Conservation (phyloP, 2,113 vertebrate genomes). For the Nyctibius bracteatus region DNA sequence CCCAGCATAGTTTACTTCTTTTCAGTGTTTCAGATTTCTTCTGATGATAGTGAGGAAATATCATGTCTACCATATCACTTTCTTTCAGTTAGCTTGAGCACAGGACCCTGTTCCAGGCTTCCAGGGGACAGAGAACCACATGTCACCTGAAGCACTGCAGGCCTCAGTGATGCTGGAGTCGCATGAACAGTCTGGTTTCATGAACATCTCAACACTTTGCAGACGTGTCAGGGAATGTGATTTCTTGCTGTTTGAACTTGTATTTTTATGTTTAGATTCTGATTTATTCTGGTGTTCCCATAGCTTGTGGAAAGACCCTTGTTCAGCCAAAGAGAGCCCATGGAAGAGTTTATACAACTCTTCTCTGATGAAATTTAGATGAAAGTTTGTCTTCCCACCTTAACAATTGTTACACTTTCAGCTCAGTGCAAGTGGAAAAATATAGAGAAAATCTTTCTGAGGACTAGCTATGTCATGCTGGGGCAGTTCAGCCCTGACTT, state of each 20-base stretch:
- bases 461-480: background rate
- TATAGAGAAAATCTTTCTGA: background rate
- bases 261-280: background rate
- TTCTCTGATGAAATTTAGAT: background rate
- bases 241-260: background rate
- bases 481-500: background rate
- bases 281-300: background rate
- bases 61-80: background rate
- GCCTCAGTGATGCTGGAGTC: background rate
- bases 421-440: background rate
- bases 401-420: background rate
- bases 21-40: background rate
- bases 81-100: background rate
- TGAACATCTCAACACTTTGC: background rate
- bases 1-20: background rate
- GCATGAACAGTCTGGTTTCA: background rate
- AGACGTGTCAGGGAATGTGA: background rate
- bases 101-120: background rate
- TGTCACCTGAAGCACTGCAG: rapidly evolving
- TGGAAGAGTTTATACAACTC: background rate
- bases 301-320: background rate
- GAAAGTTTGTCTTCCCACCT: background rate
- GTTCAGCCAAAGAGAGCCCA: background rate
- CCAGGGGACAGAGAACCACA: background rate
- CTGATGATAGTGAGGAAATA: background rate